Base-by-base conservation (phyloP, 2,797 vertebrate genomes). In the Chaetophractus vellerosus region DNA sequence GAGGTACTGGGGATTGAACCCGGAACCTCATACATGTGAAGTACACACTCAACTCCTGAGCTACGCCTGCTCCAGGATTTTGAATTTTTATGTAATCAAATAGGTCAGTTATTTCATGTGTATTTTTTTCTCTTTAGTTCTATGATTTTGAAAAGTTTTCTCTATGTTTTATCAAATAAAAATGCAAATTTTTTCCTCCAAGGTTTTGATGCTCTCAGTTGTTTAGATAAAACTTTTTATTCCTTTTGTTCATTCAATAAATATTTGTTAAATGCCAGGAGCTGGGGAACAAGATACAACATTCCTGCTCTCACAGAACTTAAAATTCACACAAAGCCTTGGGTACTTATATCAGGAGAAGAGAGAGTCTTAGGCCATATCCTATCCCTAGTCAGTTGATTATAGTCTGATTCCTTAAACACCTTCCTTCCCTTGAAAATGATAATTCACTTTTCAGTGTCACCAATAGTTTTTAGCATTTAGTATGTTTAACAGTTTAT, bases 141-240 rank as follows among this genome's bases (percentile, higher is more conserved):
- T 71, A 23, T 92, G 15, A 19, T 74, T 68, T 79, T 9, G 59
- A 57, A 85, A 82, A 59, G 19, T 83, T 69, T 61, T 5, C 26
- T 52, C 19, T 69, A 23, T 1, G 18, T 12, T 33, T 66, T 33
- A 80, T 33, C 4, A 81, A 31, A 18, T 74, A 78, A 75, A 85
- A 66, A 52, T 61, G 52, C 10, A 78, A 48, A 21, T 12, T 55
- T 36, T 66, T 80, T 36, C 36, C 41, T 86, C 9, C 41, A 74
- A 68, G 74, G 2, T 61, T 72, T 69, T 50, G 11, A 33, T 66
- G 41, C 41, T 83, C 38, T 57, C 6, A 6, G 10, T 69, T 81
- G n/a, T 64, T 83, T 74, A 59, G 12, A 63, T 69, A 69, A 76
- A 82, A 45, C 57, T 78, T 78, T 88, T n/a, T 75, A 68, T 55